Conservation (phyloP, 2,113 vertebrate genomes). For the Chaenogobius annularis region DNA sequence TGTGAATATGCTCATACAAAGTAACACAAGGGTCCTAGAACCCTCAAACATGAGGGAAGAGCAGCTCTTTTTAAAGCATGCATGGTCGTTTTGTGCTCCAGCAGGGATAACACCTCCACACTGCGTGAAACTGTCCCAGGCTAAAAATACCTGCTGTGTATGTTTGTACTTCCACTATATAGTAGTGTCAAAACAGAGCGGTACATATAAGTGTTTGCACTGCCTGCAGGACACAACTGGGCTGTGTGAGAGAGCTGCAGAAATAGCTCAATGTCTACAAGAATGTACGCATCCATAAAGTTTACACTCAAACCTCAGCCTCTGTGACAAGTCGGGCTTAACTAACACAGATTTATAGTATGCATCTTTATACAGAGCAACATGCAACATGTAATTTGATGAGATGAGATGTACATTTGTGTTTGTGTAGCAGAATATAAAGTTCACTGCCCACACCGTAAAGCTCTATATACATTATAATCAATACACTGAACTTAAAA, state of each 20-base stretch:
- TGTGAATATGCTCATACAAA: conserved; percentile 21
- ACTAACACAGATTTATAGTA: neutral
- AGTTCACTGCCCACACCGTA: too few species aligned
- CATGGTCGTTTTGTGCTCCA: conserved; percentile 38
- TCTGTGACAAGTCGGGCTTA: neutral
- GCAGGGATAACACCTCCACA: conserved; percentile 17
- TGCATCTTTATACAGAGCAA: neutral
- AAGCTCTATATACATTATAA: too few species aligned
- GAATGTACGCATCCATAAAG: conserved; percentile 2
- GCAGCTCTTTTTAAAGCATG: conserved; percentile 25
- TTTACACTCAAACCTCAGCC: neutral
- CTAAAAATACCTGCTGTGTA: conserved; percentile 49
- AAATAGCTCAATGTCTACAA: conserved; percentile 15
- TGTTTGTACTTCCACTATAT: conserved; percentile 55
- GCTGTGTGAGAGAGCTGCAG: conserved; percentile 20
- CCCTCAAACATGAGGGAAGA: conserved; percentile 44
- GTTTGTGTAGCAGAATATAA: too few species aligned
- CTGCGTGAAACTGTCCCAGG: conserved; percentile 30
- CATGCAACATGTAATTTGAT: neutral
- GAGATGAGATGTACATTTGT: too few species aligned
- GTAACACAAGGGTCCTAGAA: conserved; percentile 58
- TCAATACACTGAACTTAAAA: too few species aligned
- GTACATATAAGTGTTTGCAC: conserved; percentile 47
- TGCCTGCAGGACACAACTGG: conserved; percentile 21
- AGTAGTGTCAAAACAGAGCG: conserved; percentile 39